Base-by-base conservation (phyloP, 2,888 invertebrate species). In the Xestia ashworthii region DNA sequence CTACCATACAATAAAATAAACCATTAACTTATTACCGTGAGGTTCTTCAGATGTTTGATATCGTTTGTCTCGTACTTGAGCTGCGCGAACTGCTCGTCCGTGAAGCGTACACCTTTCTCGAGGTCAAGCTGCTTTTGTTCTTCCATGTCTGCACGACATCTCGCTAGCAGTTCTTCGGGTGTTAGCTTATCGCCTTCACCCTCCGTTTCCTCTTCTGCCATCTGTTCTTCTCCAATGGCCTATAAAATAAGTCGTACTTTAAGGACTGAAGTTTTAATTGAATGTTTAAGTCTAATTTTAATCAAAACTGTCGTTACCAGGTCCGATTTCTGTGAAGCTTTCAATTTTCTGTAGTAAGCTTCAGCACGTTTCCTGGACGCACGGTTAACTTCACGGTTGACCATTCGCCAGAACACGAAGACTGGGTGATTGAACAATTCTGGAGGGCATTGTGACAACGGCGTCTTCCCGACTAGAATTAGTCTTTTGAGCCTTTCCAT, bases 401-500 rank as follows among this genome's bases (percentile, higher is more conserved):
- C 97, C 95, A 97, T 97, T 64, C 96, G 91, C 96, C 97, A 97
- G 88, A 97, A 97, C n/a, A 97, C 97, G 93, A 98, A 98, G 6
- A 98, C 97, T 0, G 98, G 98, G 92, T 98, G 98, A 80, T 97
- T 95, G 87, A 96, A 97, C 91, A 98, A 95, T 89, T 98, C 98
- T 5, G 97, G 96, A 0, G 98, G 98, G 67, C 98, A 98, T 86
- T 98, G 97, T 84, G 97, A 97, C 58, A 98, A 93, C 0, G 98
- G 97, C 67, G 98, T 98, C 90, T 97, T 97, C 50, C 98, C 98
- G 68, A 97, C 97, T 46, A 98, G 95, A 77, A 98, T 97, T 83
- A 98, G 95, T 83, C 97, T 97, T 91, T 98, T 98, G 83, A 98
- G 97, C 76, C 98, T 95, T 91, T 98, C 97, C 95, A 97, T 97